Base-by-base conservation (phyloP, 2,113 vertebrate species). In the Mormyrus iriodes region DNA sequence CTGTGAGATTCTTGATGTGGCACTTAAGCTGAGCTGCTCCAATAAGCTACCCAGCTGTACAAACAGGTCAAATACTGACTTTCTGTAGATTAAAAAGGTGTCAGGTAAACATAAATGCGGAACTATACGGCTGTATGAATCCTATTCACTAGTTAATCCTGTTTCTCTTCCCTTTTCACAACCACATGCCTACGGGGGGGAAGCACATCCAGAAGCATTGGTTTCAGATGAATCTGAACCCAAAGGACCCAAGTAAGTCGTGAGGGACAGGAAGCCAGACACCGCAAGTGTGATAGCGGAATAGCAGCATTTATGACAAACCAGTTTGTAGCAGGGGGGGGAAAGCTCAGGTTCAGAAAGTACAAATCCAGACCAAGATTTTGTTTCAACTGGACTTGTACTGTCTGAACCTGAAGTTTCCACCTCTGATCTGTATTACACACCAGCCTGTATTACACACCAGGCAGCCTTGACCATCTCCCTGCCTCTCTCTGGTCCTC, bases 401-500 rank as follows among this genome's bases (percentile, higher is more conserved):
- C 3, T 31, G 10, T 31, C 58, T 61, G 58, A 61, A 61, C n/a
- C n/a, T 27, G n/a, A 65, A 65, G n/a, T 65, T 65, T 65, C 58
- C 12, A 27, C 9, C 27, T 65, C n/a, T 65, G 61, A 3, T 65
- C 10, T 31, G 61, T 65, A 65, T 65, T 65, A 2, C 61, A 65
- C n/a, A 65, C 3, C n/a, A 61, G 58, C 8, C 24, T 10, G 2
- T 27, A 27, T 65, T 65, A 65, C n/a, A 65, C 55, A 58, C 55
- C 21, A 61, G 58, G 58, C 58, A 27, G n/a, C 31, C 13, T 88
- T 76, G n/a, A n/a, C 10, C 24, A 42, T 39, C 12, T 83, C 46
- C 31, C 51, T 87, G 44, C 44, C 12, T 89, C 39, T n/a, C 21
- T 87, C 73, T 90, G 91, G 92, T 91, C 24, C 27, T 90, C 19